Percentiles rank a stretch among this genome's conserved stretches.
Evolutionary conservation across 2,797 vertebrate species (phyloP).

Genomic region (Crenuchus spilurus): DNA sequence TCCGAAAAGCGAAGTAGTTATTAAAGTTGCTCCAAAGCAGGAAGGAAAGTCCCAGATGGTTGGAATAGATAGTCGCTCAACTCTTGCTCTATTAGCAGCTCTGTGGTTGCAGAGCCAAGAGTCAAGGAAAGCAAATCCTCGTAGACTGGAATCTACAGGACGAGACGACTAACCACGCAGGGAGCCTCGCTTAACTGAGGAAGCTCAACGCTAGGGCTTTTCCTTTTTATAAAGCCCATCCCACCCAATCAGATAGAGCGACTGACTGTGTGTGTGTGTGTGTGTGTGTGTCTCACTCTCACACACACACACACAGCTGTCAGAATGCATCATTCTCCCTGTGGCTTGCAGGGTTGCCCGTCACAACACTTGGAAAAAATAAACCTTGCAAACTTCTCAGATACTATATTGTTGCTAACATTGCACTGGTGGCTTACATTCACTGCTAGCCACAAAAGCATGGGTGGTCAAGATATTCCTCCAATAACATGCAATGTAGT

Average conservation of each 20-base stretch:
- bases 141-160: constrained; percentile 11
- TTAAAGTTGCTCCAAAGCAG: constrained; percentile 37
- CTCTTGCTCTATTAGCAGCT: too few relatives aligned
- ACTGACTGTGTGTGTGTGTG: constrained; percentile 39
- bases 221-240: constrained; percentile 70
- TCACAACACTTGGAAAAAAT: constrained; percentile 46
- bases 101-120: background rate
- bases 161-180: constrained; percentile 3
- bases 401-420: too few relatives aligned
- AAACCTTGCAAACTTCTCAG: constrained; percentile 32
- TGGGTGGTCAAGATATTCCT: background rate
- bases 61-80: background rate
- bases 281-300: constrained; percentile 59
- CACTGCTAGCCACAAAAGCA: too few relatives aligned
- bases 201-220: constrained; percentile 53
- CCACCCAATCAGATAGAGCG: constrained; percentile 70
- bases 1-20: background rate
- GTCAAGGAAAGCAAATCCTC: background rate
- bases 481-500: constrained; percentile 8
- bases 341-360: constrained; percentile 34
- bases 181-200: constrained; percentile 24
- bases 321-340: constrained; percentile 54
- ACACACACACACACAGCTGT: constrained; percentile 49
- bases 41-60: constrained; percentile 20
- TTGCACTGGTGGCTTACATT: too few relatives aligned